These are phyloP conservation scores for Nesoenas mayeri DNA, from an alignment of 2,113 vertebrate species.

Conservation along the genomic window DNA sequence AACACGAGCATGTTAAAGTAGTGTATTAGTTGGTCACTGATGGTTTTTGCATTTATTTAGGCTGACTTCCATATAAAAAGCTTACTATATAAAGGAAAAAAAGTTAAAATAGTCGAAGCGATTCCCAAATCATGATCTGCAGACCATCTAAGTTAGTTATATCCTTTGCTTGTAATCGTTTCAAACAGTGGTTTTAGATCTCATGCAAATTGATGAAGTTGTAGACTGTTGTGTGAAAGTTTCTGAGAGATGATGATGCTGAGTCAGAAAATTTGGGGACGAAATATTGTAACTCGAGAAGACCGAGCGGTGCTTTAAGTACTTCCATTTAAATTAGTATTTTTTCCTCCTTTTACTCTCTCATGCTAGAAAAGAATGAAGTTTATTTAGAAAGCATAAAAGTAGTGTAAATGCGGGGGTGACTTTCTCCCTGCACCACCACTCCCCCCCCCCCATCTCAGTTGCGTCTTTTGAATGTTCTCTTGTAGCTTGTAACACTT, in stretches of 20 bases:
- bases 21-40: neutral
- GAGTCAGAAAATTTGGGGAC: neutral
- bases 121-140: neutral
- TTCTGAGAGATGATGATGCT: neutral
- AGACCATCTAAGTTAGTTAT: neutral
- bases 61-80: neutral
- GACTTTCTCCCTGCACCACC: neutral
- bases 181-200: neutral
- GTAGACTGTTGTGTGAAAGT: neutral
- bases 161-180: neutral
- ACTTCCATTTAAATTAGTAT: fast-evolving
- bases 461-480: neutral
- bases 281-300: neutral
- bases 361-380: fast-evolving
- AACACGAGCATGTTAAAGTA: neutral
- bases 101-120: neutral
- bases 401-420: fast-evolving
- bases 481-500: slow-evolving; percentile 86
- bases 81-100: neutral
- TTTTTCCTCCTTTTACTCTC: neutral
- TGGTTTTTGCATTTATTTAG: neutral
- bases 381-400: fast-evolving
- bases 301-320: neutral
- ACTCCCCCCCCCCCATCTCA: neutral
- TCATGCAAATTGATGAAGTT: neutral